Percentiles rank a stretch among this genome's conserved stretches.
These are phyloP conservation scores for Bettongia penicillata DNA, from an alignment of 2,113 vertebrate species.

Conservation along the genomic window DNA sequence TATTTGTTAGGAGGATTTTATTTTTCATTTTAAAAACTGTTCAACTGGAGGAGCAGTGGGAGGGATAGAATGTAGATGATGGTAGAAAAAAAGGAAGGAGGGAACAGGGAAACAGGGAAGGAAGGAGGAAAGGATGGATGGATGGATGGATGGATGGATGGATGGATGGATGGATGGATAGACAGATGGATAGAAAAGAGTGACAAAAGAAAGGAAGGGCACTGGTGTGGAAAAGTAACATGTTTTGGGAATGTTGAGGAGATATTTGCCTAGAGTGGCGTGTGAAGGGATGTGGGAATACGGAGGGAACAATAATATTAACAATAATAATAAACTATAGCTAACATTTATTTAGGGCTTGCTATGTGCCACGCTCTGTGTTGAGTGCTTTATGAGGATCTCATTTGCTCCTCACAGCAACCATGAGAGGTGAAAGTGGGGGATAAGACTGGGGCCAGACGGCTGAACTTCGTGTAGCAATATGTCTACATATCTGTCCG, in stretches of 20 bases:
- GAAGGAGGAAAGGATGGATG: not conserved
- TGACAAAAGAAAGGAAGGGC: not conserved
- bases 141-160: too few relatives aligned
- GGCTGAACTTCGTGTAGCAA: not conserved
- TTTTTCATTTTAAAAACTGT: not conserved
- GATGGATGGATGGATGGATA: not conserved
- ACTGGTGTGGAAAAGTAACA: not conserved
- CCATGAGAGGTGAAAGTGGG: not conserved
- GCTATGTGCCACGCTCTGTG: not conserved
- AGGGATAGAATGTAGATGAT: not conserved
- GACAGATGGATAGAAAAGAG: not conserved
- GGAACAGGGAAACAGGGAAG: not conserved
- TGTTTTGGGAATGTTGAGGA: not conserved
- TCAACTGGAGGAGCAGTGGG: not conserved
- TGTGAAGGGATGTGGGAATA: not conserved
- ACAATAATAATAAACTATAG: not conserved
- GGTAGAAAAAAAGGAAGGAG: not conserved
- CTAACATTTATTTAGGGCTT: not conserved
- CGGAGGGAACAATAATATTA: not conserved
- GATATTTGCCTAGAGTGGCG: not conserved
- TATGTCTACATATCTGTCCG: not conserved
- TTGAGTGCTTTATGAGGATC: not conserved
- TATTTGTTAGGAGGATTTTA: not conserved
- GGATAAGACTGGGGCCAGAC: not conserved
- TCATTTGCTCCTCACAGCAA: not conserved